Evolutionary conservation across 1,140 invertebrate genomes (phyloP), one percentile per base, ranked within the genome.

Genomic region (Drosophila kepulauana): DNA sequence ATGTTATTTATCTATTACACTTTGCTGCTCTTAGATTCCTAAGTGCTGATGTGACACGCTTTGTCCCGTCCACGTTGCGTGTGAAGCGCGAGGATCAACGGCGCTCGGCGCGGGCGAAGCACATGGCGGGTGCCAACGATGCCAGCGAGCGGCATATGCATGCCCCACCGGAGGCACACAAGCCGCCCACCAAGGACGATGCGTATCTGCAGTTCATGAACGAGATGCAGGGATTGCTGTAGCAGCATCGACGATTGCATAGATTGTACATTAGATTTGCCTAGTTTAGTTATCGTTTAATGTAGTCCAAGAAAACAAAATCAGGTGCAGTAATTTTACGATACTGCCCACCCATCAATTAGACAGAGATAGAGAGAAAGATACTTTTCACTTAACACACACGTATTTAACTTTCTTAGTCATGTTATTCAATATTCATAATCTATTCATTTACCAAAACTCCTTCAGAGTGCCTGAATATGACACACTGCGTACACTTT

Each of bases 121-220:
- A 91, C 57, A 90, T 75, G 58, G 92, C 63, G 0, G 61, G 52
- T 11, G 58, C 51, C 10, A 64, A 52, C 13, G 85, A 93, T 15
- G 93, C 93, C 35, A 16, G 33, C 2, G 70, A 78, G 2, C 75
- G 75, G 1, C 20, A 25, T 2, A n/a, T 33, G 1, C 91, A 92
- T 2, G 69, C 59, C 2, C 64, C 89, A 5, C 88, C 92, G 63
- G 93, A 94, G 63, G 78, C 92, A 2, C 93, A 94, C 45, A 93
- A 93, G 76, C 93, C 94, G 77, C 95, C 95, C 43, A 99, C 97
- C 41, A 99, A 99, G 92, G 98, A 99, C 91, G 98, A 99, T 92
- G 98, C 98, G 38, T 99, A 99, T 89, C 96, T 98, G 93, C 97
- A 98, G 91, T 99, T 99, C 93, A 99, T 99, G 98, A 96, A 97